Evolutionary conservation across 2,797 vertebrate species (phyloP), one percentile per base, ranked within the genome.

Genomic region (Poliocrania exsul): DNA sequence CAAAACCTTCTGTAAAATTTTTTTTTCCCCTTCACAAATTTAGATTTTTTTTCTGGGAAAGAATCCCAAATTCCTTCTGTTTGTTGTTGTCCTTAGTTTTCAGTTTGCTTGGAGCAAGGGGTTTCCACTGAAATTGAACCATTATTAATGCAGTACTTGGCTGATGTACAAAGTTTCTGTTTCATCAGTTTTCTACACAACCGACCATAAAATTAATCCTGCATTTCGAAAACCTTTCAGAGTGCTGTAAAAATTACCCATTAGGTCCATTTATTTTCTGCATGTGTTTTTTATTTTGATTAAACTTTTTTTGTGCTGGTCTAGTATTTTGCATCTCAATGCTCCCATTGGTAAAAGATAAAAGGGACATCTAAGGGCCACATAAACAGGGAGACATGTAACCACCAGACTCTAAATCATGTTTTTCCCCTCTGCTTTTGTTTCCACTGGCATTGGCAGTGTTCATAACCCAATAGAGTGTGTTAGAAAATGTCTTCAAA

Each of bases 401-500:
- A 81, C 66, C 61, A 93, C 72, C 57, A 66, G 81, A 16, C 70
- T 84, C 70, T 86, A 86, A 95, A 86, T 74, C 54, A 37, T 50
- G n/a, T 5, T 1, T 19, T 78, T 83, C 47, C 25, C 23, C 9
- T 16, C 16, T 47, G 44, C 84, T 75, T 95, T 97, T 96, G 61
- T 96, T 75, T 93, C 53, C 81, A n/a, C 16, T 70, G 90, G 72
- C 64, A 60, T 18, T 90, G 71, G n/a, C 78, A 92, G 38, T 44
- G 75, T 71, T 90, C 28, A 2, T 69, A 91, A 75, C 40, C 80
- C 81, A 50, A 44, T 3, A 78, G 53, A 86, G n/a, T 37, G n/a
- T 91, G 81, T 40, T 95, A 74, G 75, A 88, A 95, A 95, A 88
- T 6, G 49, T 71, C 79, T 94, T 89, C 77, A 82, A 89, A 96